Evolutionary conservation across 2,888 invertebrate genomes (phyloP).

Genomic region (Acronicta psi): DNA sequence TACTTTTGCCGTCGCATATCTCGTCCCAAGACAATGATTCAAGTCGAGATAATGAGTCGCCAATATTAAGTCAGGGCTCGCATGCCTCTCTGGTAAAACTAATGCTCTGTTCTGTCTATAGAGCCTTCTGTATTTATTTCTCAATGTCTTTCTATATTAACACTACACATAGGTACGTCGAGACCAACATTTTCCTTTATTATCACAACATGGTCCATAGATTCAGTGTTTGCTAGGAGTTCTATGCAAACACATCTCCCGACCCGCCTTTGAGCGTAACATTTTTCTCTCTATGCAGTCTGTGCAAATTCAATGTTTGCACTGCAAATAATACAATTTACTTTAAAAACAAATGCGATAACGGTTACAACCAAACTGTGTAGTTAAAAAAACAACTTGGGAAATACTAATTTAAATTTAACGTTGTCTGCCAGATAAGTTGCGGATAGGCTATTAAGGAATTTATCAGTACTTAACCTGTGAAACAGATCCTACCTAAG

Average conservation of each 20-base stretch:
- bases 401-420: too few species aligned
- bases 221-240: slow-evolving; percentile 51
- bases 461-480: too few species aligned
- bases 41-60: too few species aligned
- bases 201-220: slow-evolving; percentile 43
- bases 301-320: slow-evolving; percentile 57
- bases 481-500: too few species aligned
- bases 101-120: neutral
- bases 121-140: slow-evolving; percentile 14
- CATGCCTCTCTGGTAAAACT: too few species aligned
- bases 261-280: slow-evolving; percentile 49
- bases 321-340: slow-evolving; percentile 30
- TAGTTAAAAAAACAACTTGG: too few species aligned
- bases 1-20: too few species aligned
- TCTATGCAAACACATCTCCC: slow-evolving; percentile 48
- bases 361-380: too few species aligned
- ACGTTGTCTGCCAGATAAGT: too few species aligned
- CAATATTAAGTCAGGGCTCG: too few species aligned
- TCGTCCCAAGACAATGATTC: too few species aligned
- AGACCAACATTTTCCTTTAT: slow-evolving; percentile 48
- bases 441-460: too few species aligned
- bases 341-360: slow-evolving; percentile 21
- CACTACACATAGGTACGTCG: slow-evolving; percentile 20
- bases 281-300: slow-evolving; percentile 56
- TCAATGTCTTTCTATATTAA: slow-evolving; percentile 32